Evolutionary conservation across 2,888 invertebrate species (phyloP).

Genomic region (Acanthococcus lagerstroemiae): DNA sequence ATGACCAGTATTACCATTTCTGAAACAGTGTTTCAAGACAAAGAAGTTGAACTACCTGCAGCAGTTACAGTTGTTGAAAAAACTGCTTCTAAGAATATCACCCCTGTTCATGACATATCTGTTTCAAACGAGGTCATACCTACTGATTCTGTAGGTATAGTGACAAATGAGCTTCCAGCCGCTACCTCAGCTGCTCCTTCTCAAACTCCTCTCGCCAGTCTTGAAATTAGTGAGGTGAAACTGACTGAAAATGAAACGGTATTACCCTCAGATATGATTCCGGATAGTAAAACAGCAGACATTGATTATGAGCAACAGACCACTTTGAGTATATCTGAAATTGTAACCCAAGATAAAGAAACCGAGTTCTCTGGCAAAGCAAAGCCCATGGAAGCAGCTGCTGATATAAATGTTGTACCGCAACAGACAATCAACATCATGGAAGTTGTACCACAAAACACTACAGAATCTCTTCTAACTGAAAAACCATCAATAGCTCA

Average conservation of each 20-base stretch:
- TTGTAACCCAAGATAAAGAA: conserved; percentile 40
- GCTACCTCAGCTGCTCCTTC: not conserved
- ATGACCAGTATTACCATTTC: conserved; percentile 40
- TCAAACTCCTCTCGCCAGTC: not conserved
- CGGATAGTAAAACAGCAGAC: conserved; percentile 38
- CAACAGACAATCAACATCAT: conserved; percentile 45
- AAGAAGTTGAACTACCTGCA: conserved; percentile 12
- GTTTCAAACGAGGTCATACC: conserved; percentile 42
- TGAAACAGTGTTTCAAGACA: conserved; percentile 43
- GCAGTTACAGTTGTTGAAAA: conserved; percentile 47
- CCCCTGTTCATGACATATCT: conserved; percentile 41
- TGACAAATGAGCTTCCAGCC: conserved; percentile 36
- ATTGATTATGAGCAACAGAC: conserved; percentile 37
- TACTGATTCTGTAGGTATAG: conserved; percentile 35
- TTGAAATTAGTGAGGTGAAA: conserved; percentile 14
- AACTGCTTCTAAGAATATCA: conserved; percentile 43
- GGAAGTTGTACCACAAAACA: conserved; percentile 43
- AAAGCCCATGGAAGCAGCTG: conserved; percentile 34
- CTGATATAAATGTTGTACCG: conserved; percentile 33
- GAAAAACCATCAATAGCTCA: conserved; percentile 38
- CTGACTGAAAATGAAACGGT: conserved; percentile 50
- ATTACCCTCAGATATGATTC: not conserved
- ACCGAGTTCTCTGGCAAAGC: conserved; percentile 35
- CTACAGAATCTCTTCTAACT: conserved; percentile 38
- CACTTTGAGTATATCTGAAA: conserved; percentile 39